Base-by-base conservation (phyloP, 2,888 invertebrate genomes). In the Copidosoma aretas region DNA sequence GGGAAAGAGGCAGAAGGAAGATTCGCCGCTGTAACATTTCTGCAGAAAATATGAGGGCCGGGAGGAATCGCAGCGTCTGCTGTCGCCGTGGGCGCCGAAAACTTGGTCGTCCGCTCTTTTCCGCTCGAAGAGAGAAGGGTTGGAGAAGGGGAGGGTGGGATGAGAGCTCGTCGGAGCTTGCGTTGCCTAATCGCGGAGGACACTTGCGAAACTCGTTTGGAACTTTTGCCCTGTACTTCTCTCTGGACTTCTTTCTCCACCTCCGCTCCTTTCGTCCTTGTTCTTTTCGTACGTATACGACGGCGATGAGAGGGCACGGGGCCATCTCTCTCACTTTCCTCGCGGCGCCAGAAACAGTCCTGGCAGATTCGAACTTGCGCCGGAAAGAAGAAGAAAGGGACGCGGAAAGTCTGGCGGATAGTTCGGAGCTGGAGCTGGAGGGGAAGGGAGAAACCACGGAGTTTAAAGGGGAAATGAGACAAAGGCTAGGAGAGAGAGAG, bases 201-300 rank as follows among this genome's bases (percentile, higher is more conserved):
- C 71, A 71, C 67, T 68, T 71, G 68, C 68, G 60, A 68, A 71
- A 71, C 62, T 71, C 68, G 60, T 71, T 65, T 58, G 61, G 41
- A 70, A 70, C 70, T 70, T 70, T 70, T 61, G 70, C 67, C 69
- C 62, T 65, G 65, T 67, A 59, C 21, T 65, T 62, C 41, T n/a
- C n/a, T n/a, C n/a, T n/a, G n/a, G n/a, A n/a, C n/a, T n/a, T n/a
- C n/a, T n/a, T n/a, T n/a, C n/a, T n/a, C n/a, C n/a, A n/a, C n/a
- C n/a, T 39, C 14, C 49, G 15, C 60, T 64, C 53, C 61, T 69
- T 51, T 52, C 17, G 12, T 15, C 25, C 25, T 17, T n/a, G 3
- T 15, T 24, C 39, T 15, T 32, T 32, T 32, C 32, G 32, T 32
- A 32, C 32, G 32, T 32, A 8, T 32, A 32, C 3, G 32, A 32